phyloP scores from a whole-genome alignment of 2,797 vertebrate genomes.

The Neosilurus hyrtlii region DNA sequence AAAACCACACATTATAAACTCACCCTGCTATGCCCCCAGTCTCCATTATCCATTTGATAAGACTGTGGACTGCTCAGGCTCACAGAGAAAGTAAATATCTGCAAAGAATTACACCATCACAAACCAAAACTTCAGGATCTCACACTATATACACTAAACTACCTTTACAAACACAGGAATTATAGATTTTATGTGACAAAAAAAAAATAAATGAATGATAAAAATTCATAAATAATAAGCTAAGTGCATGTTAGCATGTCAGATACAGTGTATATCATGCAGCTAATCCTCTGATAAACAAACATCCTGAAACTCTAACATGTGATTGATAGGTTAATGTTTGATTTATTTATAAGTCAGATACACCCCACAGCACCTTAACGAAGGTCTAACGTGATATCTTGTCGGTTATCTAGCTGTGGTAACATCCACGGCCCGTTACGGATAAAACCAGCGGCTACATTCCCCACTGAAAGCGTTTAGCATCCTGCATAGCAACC shows the following conservation, averaged over 20 bases:
- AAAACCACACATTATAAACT: constrained; percentile 39
- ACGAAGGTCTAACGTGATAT: neutral
- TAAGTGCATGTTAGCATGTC: neutral
- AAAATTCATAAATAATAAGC: neutral
- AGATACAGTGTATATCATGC: neutral
- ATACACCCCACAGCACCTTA: neutral
- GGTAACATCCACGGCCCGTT: neutral
- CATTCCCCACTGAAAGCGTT: neutral
- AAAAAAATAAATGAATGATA: too few relatives aligned
- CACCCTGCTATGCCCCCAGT: constrained; percentile 93
- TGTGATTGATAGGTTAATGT: neutral
- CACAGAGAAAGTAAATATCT: constrained; percentile 37
- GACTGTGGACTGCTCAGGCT: constrained; percentile 37
- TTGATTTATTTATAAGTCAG: neutral
- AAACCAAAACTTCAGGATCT: neutral
- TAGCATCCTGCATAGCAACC: neutral
- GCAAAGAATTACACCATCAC: constrained; percentile 1
- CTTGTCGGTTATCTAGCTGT: neutral
- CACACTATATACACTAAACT: neutral
- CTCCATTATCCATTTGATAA: constrained; percentile 95
- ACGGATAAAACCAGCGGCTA: neutral
- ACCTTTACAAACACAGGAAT: neutral
- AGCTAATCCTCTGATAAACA: neutral
- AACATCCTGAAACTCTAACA: neutral
- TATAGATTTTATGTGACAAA: neutral